phyloP scores from a whole-genome alignment of 2,797 vertebrate species.

The Scolopax bukidnonensis region DNA sequence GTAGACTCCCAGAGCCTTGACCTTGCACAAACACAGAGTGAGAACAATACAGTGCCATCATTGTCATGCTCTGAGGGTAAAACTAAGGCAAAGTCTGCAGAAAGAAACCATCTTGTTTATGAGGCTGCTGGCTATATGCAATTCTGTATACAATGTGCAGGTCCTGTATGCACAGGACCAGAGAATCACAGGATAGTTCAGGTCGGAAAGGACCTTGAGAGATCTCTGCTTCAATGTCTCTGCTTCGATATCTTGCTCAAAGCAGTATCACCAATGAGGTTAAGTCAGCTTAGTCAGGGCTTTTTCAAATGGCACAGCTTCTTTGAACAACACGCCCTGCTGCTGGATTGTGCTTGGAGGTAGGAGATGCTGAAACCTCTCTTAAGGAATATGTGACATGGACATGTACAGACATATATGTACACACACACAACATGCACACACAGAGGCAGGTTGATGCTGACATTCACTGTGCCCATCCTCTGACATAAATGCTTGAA shows the following conservation, averaged over 20 bases:
- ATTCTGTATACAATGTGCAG: background rate
- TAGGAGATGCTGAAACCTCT: background rate
- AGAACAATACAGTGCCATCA: rapidly evolving
- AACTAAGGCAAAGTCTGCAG: too few species aligned
- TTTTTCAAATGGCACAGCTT: background rate
- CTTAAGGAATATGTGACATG: background rate
- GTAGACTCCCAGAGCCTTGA: too few species aligned
- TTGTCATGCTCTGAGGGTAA: background rate
- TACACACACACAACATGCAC: background rate
- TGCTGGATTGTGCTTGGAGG: background rate
- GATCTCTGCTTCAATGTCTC: background rate
- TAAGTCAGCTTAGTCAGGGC: background rate
- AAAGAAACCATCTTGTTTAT: too few species aligned
- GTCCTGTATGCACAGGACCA: background rate
- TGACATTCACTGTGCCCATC: background rate
- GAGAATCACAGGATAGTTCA: background rate
- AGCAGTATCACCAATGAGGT: background rate
- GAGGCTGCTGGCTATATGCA: background rate
- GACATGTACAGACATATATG: too few species aligned
- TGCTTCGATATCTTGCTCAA: background rate
- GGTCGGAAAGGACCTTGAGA: background rate
- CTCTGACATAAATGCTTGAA: background rate
- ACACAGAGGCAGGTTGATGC: background rate
- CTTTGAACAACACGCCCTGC: background rate
- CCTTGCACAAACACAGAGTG: too few species aligned